These are phyloP conservation scores for Diacarnus erythraeanus DNA, from an alignment of 37 sponge, comb jelly and placozoan species.

Conservation along the genomic window DNA sequence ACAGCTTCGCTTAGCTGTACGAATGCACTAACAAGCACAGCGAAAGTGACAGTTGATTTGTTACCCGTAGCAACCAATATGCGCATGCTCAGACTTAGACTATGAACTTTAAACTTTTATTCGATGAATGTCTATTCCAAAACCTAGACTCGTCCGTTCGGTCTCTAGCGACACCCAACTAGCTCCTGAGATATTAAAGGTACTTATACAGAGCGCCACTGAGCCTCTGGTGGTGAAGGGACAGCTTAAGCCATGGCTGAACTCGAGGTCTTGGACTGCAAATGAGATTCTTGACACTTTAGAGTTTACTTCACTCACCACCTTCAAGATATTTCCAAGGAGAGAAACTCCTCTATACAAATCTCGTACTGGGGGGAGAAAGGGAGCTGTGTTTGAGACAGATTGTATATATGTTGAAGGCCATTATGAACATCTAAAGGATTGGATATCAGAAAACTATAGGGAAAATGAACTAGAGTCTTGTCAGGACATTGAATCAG, in stretches of 20 bases:
- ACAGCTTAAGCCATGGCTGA: constrained; percentile 39
- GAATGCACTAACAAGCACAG: not conserved
- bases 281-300: constrained; percentile 23
- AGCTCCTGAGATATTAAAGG: constrained; percentile 2
- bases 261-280: constrained; percentile 52
- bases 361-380: not conserved
- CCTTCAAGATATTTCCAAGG: constrained; percentile 72
- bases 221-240: constrained; percentile 52
- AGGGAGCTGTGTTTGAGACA: constrained; percentile 65
- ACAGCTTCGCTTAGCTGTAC: not conserved
- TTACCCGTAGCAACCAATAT: not conserved
- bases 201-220: not conserved
- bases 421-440: constrained; percentile 50
- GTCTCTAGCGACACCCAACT: not conserved
- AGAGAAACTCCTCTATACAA: constrained; percentile 4
- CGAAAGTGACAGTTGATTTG: not conserved
- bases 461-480: not conserved
- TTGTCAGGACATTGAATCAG: not conserved
- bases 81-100: constrained; percentile 1
- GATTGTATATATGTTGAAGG: constrained; percentile 63
- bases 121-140: too few relatives aligned
- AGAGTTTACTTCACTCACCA: not conserved
- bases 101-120: not conserved
- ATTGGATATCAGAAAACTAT: constrained; percentile 49
- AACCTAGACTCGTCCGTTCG: not conserved